Percentiles rank a stretch among this genome's conserved stretches.
Evolutionary conservation across 2,797 vertebrate species (phyloP).

Genomic region (Sebastes cheni): DNA sequence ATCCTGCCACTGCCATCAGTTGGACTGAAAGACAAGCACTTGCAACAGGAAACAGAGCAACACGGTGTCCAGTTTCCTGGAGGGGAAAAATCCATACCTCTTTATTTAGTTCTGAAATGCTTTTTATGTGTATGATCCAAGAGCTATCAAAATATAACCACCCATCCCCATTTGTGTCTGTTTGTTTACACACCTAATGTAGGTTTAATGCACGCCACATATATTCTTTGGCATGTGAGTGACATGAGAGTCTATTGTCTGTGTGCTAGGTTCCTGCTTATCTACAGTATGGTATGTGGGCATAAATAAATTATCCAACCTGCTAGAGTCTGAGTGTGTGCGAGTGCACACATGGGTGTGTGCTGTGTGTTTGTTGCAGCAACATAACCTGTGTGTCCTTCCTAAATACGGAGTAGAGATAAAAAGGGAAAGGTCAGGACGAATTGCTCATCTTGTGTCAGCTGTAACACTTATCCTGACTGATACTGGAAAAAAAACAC

Average conservation of each 20-base stretch:
- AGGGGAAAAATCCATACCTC: constrained; percentile 15
- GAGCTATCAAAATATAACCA: background rate
- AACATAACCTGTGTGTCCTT: constrained; percentile 53
- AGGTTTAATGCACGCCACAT: background rate
- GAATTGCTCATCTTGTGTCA: constrained; percentile 9
- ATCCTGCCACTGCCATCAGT: constrained; percentile 35
- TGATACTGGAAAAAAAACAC: background rate
- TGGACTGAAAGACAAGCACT: constrained; percentile 59
- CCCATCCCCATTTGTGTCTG: background rate
- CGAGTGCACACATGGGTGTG: background rate
- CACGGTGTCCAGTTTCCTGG: constrained; percentile 67
- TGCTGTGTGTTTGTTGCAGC: constrained; percentile 46
- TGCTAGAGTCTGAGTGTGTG: background rate
- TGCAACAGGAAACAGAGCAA: constrained; percentile 76
- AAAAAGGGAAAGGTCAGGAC: constrained; percentile 37
- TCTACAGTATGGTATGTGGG: constrained; percentile 34
- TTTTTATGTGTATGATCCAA: constrained; percentile 3
- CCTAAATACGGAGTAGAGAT: constrained; percentile 33
- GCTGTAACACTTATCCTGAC: constrained; percentile 3
- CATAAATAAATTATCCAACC: constrained; percentile 51
- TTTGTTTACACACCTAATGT: background rate
- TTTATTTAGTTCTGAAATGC: constrained; percentile 16
- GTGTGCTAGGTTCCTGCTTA: constrained; percentile 12
- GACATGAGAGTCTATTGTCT: background rate
- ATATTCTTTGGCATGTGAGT: background rate